Evolutionary conservation across 2,888 invertebrate species (phyloP).

Genomic region (Trichacis sp.): DNA sequence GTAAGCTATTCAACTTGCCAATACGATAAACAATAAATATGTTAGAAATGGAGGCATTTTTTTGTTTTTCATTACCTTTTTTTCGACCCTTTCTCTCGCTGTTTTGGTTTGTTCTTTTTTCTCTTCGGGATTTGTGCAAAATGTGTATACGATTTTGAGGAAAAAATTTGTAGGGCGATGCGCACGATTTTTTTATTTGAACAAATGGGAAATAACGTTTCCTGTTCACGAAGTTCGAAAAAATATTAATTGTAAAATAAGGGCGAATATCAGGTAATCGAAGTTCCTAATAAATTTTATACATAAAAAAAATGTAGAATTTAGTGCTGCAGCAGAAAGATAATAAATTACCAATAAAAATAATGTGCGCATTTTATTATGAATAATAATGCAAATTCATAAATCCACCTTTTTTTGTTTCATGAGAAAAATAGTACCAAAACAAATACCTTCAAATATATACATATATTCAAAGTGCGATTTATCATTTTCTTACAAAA

Average conservation of each 20-base stretch:
- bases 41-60: constrained; percentile 55
- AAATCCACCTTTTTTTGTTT: too few species aligned
- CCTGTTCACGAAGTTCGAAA: too few species aligned
- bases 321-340: too few species aligned
- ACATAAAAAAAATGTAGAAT: background rate
- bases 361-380: too few species aligned
- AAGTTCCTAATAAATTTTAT: constrained; percentile 61
- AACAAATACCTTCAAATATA: too few species aligned
- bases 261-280: constrained; percentile 62
- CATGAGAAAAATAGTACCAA: too few species aligned
- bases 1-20: constrained; percentile 68
- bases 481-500: too few species aligned
- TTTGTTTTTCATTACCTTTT: constrained; percentile 39
- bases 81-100: constrained; percentile 4
- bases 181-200: background rate
- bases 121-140: background rate
- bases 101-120: background rate
- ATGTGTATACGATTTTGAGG: background rate
- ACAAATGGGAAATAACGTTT: too few species aligned
- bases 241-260: constrained; percentile 26
- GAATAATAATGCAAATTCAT: too few species aligned
- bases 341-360: too few species aligned
- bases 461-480: too few species aligned
- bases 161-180: background rate
- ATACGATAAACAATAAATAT: constrained; percentile 66